Base-by-base conservation (phyloP, 2,797 vertebrate species). In the Huso huso region DNA sequence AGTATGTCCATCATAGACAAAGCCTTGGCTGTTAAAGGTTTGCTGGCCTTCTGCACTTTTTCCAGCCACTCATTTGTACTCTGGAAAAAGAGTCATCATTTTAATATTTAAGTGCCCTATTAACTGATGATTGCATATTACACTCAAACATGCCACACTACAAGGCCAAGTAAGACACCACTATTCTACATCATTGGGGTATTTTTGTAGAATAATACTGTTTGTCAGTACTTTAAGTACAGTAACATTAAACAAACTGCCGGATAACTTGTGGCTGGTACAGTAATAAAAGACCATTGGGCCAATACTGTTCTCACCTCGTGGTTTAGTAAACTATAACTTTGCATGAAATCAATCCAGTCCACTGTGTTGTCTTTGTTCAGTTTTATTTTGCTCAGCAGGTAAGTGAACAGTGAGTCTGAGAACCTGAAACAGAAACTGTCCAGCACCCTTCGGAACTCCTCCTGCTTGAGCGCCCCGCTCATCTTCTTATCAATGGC, bases 331-430 rank as follows among this genome's bases (percentile, higher is more conserved):
- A 66, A 60, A 50, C 62, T 69, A 65, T 77, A 78, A 61, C 67
- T 78, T 73, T 84, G 73, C 9, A 90, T 78, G 49, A 89, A 87
- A 67, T 75, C 69, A 51, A 77, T 81, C 84, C 83, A 86, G 15
- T 85, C 72, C 61, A 81, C 75, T 59, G 57, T 70, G 51, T 77
- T 73, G 4, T 74, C 69, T 6, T 75, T 74, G 64, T 66, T 79
- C 69, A 85, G 48, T 7, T 74, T 73, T 9, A 87, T 68, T 58
- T 78, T 81, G 65, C 78, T 76, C 65, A 90, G 68, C 66, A 90
- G 73, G 6, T 82, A 78, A 37, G 68, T 83, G 67, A 85, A 87
- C 63, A 86, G 77, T 12, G 62, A 77, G 6, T 85, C 82, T 5
- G 81, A 78, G 8, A 84, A 79, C 9, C 75, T 77, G 68, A 79